Base-by-base conservation (phyloP, 92 coral and sea anemone genomes). In the Heteractis magnifica region DNA sequence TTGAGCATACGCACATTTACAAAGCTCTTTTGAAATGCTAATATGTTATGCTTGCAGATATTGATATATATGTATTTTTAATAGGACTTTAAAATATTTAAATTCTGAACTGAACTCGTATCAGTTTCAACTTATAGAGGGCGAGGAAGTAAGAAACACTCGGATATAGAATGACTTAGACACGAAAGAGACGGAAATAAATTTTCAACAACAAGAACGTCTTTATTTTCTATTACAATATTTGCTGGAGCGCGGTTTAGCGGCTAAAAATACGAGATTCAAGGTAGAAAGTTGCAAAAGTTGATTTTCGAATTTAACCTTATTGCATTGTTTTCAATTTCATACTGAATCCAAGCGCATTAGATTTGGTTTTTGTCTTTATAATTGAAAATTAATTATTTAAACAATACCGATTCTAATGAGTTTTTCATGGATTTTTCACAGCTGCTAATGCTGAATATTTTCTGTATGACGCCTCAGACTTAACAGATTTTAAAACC, bases 351-450 rank as follows among this genome's bases (percentile, higher is more conserved):
- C 73, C 44, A 68, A 20, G 48, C 73, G 73, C 50, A n/a, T 11
- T 68, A 26, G 44, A 68, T 26, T 68, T 23, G 14, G 48, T 5
- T 68, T 68, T 68, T 68, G 70, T 68, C 73, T 6, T 19, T 21
- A 4, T 21, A 8, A 68, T 68, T 68, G 23, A 68, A 68, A 0
- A n/a, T 68, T 68, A 20, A 26, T 68, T 68, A 68, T 68, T 68
- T 41, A 68, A 68, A 68, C 73, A 68, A 68, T 68, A 20, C 73
- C 23, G 23, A 68, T 68, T 23, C 6, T 68, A 68, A 68, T 68
- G 73, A 65, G 9, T 65, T 65, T 65, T n/a, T 48, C 34, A 65
- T 65, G 72, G 7, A 2, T 68, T 68, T 68, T 20, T 26, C 49
- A 68, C 73, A 68, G 73, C 73, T 68, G 73, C 73, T 20, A 21